Evolutionary conservation across 2,797 vertebrate genomes (phyloP).

Genomic region (Todus mexicanus): DNA sequence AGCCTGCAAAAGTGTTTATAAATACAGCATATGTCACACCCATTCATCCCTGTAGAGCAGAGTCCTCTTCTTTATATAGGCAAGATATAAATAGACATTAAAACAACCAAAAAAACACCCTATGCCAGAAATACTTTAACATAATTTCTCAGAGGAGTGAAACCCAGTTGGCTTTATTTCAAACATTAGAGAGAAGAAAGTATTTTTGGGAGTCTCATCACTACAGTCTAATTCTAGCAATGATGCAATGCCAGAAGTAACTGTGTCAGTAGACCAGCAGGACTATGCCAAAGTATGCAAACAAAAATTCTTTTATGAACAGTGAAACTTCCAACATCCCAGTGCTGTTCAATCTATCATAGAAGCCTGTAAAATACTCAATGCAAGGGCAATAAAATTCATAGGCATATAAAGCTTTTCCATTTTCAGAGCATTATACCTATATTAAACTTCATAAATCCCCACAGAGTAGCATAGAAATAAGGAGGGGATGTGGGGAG

Average conservation of each 20-base stretch:
- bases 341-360: background rate
- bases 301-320: background rate
- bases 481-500: background rate
- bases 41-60: background rate
- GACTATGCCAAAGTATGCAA: background rate
- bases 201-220: slow-evolving; percentile 5
- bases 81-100: background rate
- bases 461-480: rapidly evolving
- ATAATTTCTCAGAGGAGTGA: background rate
- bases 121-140: background rate
- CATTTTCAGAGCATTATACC: background rate
- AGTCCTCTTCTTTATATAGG: background rate
- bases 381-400: background rate
- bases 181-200: background rate
- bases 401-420: background rate
- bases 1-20: background rate
- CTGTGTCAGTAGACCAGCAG: background rate
- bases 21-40: background rate
- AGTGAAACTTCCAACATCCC: background rate
- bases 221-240: background rate
- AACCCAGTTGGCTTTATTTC: background rate
- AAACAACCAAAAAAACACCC: background rate
- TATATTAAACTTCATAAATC: background rate
- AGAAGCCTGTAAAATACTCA: background rate
- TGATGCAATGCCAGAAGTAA: background rate